phyloP scores from a whole-genome alignment of 2,797 vertebrate genomes.

The Hafferia zeledoni region DNA sequence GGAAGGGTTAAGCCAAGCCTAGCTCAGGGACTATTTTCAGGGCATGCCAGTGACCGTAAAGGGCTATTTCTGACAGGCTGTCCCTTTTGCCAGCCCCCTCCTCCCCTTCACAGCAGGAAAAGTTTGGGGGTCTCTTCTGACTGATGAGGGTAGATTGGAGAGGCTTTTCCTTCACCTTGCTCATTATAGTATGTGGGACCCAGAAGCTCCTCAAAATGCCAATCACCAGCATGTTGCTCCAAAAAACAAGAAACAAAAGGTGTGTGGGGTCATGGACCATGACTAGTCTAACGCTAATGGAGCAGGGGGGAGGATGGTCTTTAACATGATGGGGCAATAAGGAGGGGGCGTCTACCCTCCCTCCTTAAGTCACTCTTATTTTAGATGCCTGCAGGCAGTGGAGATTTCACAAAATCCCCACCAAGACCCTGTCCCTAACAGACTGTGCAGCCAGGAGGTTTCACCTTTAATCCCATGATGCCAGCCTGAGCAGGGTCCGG shows the following conservation, averaged over 20 bases:
- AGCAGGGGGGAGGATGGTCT: neutral
- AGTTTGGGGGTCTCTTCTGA: neutral
- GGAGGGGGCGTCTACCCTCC: neutral
- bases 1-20: slow-evolving; percentile 47
- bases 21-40: slow-evolving; percentile 53
- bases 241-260: neutral
- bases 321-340: neutral
- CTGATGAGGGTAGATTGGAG: accelerated
- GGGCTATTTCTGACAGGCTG: slow-evolving; percentile 33
- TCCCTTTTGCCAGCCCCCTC: neutral
- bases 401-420: neutral
- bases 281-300: neutral
- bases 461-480: slow-evolving; percentile 7
- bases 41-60: neutral
- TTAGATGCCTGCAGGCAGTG: neutral
- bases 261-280: accelerated
- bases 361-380: neutral
- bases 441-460: neutral
- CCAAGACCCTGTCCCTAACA: neutral
- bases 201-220: neutral
- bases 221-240: accelerated
- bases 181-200: accelerated
- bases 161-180: neutral
- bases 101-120: neutral
- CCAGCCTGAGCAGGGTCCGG: neutral